Evolutionary conservation across 2,797 vertebrate genomes (phyloP).

Genomic region (Sphenopsis melanotis): DNA sequence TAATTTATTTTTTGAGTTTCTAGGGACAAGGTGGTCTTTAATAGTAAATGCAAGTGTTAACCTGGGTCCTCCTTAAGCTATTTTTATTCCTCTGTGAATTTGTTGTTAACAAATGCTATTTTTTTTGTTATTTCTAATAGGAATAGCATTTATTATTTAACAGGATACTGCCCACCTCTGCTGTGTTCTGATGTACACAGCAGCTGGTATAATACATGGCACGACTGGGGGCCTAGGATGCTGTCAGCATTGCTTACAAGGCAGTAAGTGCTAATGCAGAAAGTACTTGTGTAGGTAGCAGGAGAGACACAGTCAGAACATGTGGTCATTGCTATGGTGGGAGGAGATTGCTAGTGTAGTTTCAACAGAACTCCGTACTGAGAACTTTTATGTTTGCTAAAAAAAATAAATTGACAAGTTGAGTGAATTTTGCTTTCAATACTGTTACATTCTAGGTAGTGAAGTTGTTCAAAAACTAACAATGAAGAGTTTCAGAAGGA

Average conservation of each 20-base stretch:
- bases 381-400: neutral
- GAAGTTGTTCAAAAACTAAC: neutral
- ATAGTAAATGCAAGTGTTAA: neutral
- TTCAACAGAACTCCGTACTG: neutral
- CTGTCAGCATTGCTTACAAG: neutral
- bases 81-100: neutral
- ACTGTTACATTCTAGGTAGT: neutral
- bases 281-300: neutral
- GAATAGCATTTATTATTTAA: neutral
- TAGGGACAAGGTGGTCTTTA: neutral
- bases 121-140: neutral
- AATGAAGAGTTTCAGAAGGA: neutral
- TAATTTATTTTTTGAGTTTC: neutral
- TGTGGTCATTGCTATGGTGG: rapidly evolving
- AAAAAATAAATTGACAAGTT: neutral
- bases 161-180: neutral
- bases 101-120: neutral
- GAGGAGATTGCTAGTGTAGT: neutral
- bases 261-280: neutral
- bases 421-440: neutral
- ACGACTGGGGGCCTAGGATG: neutral
- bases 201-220: rapidly evolving
- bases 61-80: neutral
- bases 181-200: neutral
- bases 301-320: neutral